phyloP scores from a whole-genome alignment of 2,797 vertebrate species.

The Lophius americanus region DNA sequence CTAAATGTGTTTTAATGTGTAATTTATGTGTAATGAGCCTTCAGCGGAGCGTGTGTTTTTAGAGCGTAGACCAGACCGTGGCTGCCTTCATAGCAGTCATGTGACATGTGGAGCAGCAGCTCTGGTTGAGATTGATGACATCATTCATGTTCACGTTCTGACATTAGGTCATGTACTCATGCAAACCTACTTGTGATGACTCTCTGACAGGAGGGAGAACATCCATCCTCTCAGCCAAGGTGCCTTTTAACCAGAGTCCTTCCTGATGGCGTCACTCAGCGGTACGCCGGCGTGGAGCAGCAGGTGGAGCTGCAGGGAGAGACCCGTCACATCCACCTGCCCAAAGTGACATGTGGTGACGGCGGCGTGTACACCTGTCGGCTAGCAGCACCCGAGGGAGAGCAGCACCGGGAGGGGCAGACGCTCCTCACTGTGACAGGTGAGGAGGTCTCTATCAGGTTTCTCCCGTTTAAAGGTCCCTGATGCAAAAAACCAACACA shows the following conservation, averaged over 20 bases:
- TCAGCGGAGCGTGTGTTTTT: too few species aligned
- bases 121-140: too few species aligned
- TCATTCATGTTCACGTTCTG: too few species aligned
- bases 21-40: too few species aligned
- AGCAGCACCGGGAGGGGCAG: conserved; percentile 63
- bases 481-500: too few species aligned
- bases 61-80: too few species aligned
- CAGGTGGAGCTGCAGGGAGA: conserved; percentile 36
- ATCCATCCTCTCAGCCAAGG: accelerated
- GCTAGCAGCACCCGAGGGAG: conserved; percentile 72
- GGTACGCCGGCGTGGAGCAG: conserved; percentile 15
- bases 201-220: conserved; percentile 22
- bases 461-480: too few species aligned
- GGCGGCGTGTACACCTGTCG: conserved; percentile 69
- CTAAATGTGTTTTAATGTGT: too few species aligned
- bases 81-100: too few species aligned
- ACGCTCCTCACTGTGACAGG: conserved; percentile 67
- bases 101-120: too few species aligned
- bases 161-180: neutral
- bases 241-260: conserved; percentile 51
- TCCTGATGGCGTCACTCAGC: neutral
- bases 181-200: neutral
- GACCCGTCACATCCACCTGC: conserved; percentile 51
- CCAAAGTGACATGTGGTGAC: conserved; percentile 60
- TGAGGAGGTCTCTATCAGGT: conserved; percentile 19